phyloP scores from a whole-genome alignment of 1,140 invertebrate genomes.

The Ooceraea biroi region DNA sequence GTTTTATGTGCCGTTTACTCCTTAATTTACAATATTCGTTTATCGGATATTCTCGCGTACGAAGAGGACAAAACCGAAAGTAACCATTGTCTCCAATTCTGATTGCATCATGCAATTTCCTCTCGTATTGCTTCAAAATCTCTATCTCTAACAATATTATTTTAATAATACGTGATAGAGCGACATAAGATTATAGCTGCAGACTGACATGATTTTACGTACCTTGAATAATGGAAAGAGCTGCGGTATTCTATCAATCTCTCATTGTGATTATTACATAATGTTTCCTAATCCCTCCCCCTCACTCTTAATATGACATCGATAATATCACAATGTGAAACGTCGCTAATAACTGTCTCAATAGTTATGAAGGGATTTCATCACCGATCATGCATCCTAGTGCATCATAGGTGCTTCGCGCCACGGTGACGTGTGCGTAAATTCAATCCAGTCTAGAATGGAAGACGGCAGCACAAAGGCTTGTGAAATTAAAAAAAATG shows the following conservation, averaged over 20 bases:
- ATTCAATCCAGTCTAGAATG: conserved; percentile 36
- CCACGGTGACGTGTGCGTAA: conserved; percentile 35
- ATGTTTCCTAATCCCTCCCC: not conserved
- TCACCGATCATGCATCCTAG: not conserved
- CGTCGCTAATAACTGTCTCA: not conserved
- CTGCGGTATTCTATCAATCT: not conserved
- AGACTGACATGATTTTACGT: not conserved
- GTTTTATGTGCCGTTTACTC: conserved; percentile 10
- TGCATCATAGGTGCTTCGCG: not conserved
- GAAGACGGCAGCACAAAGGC: conserved; percentile 16
- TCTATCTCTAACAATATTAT: not conserved
- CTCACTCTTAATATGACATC: not conserved
- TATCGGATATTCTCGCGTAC: not conserved
- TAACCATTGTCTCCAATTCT: not conserved
- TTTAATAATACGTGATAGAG: too few species aligned
- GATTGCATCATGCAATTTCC: conserved; percentile 1
- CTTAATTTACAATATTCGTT: conserved; percentile 34
- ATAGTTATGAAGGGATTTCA: conserved; percentile 15
- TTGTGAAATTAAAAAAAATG: conserved; percentile 42
- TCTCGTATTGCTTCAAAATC: not conserved
- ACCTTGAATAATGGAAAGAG: not conserved
- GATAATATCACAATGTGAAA: conserved; percentile 8
- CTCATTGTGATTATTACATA: not conserved
- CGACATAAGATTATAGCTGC: not conserved
- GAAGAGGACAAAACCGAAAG: not conserved